phyloP scores from a whole-genome alignment of 2,113 vertebrate species.

The Otus sunia region DNA sequence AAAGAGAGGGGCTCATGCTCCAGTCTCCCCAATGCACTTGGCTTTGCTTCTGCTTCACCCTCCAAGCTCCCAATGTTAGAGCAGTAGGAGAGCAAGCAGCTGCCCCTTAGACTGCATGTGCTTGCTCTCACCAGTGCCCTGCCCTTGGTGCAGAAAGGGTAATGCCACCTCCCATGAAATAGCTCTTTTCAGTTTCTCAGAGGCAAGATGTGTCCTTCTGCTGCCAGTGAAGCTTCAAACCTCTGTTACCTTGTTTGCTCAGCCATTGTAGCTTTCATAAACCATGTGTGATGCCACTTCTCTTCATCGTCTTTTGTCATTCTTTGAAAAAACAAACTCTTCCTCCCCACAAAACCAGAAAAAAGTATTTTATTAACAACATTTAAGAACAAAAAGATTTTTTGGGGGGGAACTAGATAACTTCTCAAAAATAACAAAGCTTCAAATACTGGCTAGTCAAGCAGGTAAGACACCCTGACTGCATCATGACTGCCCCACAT shows the following conservation, averaged over 20 bases:
- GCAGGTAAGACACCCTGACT: not conserved
- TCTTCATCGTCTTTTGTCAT: not conserved
- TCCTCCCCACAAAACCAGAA: not conserved
- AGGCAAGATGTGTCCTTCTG: not conserved
- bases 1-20: not conserved
- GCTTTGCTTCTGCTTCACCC: not conserved
- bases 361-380: not conserved
- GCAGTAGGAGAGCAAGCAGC: not conserved
- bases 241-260: not conserved
- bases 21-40: not conserved
- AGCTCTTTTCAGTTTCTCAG: not conserved
- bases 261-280: not conserved
- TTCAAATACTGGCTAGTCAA: not conserved
- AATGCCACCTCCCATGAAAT: not conserved
- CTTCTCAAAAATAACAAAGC: not conserved
- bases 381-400: not conserved
- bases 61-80: fast-evolving
- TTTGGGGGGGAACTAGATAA: not conserved
- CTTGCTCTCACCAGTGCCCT: not conserved
- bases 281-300: not conserved
- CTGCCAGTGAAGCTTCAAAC: not conserved
- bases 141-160: not conserved
- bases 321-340: not conserved
- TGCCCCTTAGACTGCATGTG: fast-evolving
- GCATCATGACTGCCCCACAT: fast-evolving